Conservation (phyloP, 2,797 vertebrate genomes). For the Rhynchotus rufescens region DNA sequence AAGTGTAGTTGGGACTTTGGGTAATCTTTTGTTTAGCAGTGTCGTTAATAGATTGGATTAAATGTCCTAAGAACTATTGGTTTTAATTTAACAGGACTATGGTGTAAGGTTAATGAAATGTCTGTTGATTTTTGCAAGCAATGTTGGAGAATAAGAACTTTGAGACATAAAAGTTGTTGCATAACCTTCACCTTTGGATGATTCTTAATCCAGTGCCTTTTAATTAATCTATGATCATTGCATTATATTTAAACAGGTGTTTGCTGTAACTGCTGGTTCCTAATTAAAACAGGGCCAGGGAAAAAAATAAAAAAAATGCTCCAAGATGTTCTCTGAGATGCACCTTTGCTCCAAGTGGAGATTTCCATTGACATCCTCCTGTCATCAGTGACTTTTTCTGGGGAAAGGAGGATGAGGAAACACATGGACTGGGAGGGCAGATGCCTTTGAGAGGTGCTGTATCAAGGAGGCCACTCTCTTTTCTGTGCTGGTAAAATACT, state of each 20-base stretch:
- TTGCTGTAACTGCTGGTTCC: neutral
- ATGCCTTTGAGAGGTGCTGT: neutral
- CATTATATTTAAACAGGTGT: neutral
- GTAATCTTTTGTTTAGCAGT: neutral
- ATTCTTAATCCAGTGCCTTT: neutral
- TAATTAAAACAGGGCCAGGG: neutral
- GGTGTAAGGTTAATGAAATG: neutral
- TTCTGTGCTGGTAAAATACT: neutral
- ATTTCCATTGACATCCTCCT: neutral
- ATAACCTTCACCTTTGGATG: neutral
- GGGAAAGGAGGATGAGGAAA: neutral
- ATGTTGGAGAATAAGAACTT: neutral
- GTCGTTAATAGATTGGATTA: neutral
- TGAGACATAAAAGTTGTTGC: neutral
- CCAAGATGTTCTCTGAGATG: neutral
- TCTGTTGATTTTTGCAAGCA: neutral
- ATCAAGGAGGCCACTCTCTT: neutral
- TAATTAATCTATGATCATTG: slow-evolving; percentile 4
- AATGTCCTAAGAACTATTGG: neutral
- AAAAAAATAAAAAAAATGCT: neutral
- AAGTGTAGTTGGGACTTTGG: neutral
- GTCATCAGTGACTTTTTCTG: neutral
- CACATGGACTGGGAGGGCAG: too few relatives aligned
- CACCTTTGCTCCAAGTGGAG: neutral
- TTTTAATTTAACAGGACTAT: neutral